A percentile compares a stretch with the other conserved stretches of the same genome.
phyloP scores from a whole-genome alignment of 2,797 vertebrate genomes.

The Rhinella marina region DNA sequence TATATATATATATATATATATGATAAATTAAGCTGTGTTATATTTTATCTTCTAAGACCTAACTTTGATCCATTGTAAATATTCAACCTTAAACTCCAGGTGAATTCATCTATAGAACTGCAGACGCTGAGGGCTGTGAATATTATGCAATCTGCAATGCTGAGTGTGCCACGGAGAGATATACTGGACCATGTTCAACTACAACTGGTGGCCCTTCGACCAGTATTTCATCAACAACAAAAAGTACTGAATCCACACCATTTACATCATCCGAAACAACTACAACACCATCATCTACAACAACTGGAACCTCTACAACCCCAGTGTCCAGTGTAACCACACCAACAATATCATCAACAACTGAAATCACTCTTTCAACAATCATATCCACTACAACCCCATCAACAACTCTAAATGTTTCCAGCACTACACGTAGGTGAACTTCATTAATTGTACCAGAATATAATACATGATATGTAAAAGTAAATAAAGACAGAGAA shows the following conservation, averaged over 20 bases:
- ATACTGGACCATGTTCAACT: conserved; percentile 58
- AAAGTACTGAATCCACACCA: not conserved
- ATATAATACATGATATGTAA: not conserved
- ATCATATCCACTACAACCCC: not conserved
- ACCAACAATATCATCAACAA: not conserved
- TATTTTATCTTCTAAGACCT: not conserved
- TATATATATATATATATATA: not conserved
- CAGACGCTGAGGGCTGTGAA: conserved; percentile 73
- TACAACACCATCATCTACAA: not conserved
- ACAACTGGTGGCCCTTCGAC: conserved; percentile 40
- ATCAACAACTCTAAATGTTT: conserved; percentile 21
- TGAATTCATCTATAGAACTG: conserved; percentile 71
- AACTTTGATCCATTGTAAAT: not conserved
- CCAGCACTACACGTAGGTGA: conserved; percentile 38
- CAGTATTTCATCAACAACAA: not conserved
- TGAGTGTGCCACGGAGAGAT: conserved; percentile 69
- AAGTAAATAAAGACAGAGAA: no score
- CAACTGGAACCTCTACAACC: not conserved
- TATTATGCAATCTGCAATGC: conserved; percentile 75
- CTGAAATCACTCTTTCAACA: not conserved
- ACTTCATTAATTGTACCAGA: not conserved
- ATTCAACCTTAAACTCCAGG: conserved; percentile 65
- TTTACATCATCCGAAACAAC: not conserved
- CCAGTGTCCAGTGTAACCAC: not conserved
- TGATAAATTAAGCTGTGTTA: not conserved